A percentile compares a stretch with the other conserved stretches of the same genome.
Conservation (phyloP, 2,888 invertebrate species). For the Eretmocerus hayati region DNA sequence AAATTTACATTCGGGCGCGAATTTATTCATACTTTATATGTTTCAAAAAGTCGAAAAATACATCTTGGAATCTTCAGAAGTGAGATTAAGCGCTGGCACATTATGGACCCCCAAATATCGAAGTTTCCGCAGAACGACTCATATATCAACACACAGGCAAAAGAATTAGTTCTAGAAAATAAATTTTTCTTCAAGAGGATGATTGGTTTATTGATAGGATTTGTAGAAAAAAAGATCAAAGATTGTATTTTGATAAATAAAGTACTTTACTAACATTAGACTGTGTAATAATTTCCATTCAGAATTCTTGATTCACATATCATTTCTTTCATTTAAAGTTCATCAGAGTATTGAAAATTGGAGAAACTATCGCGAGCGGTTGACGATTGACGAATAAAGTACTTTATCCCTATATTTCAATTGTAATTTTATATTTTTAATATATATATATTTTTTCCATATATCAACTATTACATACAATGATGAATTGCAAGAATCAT, state of each 20-base stretch:
- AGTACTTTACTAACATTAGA: slow-evolving; percentile 24
- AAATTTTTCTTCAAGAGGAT: too few relatives aligned
- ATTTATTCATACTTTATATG: too few relatives aligned
- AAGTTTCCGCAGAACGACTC: too few relatives aligned
- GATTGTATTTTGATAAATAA: slow-evolving; percentile 19
- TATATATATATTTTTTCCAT: slow-evolving; percentile 26
- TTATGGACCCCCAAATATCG: too few relatives aligned
- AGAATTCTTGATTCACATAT: slow-evolving; percentile 13
- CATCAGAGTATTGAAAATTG: slow-evolving; percentile 17
- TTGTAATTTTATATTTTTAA: slow-evolving; percentile 30
- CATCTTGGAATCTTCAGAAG: too few relatives aligned
- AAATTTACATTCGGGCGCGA: too few relatives aligned
- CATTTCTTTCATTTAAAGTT: slow-evolving; percentile 11
- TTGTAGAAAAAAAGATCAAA: too few relatives aligned
- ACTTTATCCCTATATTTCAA: slow-evolving; percentile 31
- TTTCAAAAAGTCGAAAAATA: too few relatives aligned
- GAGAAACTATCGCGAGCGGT: slow-evolving; percentile 20
- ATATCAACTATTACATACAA: slow-evolving; percentile 35
- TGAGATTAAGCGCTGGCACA: too few relatives aligned
- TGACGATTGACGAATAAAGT: slow-evolving; percentile 29
- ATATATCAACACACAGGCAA: too few relatives aligned
- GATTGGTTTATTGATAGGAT: too few relatives aligned
- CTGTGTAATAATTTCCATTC: slow-evolving; percentile 16
- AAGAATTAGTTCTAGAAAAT: too few relatives aligned
- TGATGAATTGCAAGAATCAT: slow-evolving; percentile 31